A percentile compares a stretch with the other conserved stretches of the same genome.
phyloP scores from a whole-genome alignment of 2,888 invertebrate genomes.

The Theretra japonica region DNA sequence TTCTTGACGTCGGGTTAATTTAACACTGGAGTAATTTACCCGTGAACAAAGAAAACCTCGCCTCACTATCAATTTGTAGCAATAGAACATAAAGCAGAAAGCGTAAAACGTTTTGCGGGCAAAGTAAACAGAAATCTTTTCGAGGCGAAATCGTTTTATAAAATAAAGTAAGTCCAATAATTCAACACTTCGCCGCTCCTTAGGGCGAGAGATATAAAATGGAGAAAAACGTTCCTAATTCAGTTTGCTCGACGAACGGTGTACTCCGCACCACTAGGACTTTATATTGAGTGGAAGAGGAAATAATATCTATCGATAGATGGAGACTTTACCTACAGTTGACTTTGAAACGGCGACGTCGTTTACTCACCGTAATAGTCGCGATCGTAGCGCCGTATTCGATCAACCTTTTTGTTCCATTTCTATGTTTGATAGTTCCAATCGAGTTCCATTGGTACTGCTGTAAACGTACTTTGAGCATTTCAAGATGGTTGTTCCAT shows the following conservation, averaged over 20 bases:
- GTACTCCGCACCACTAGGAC: constrained; percentile 65
- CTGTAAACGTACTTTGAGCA: neutral
- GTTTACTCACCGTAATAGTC: constrained; percentile 57
- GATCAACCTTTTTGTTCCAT: constrained; percentile 44
- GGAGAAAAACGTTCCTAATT: constrained; percentile 81
- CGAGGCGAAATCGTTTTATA: constrained; percentile 74
- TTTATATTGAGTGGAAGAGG: constrained; percentile 60
- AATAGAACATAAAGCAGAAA: constrained; percentile 61
- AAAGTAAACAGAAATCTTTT: constrained; percentile 75
- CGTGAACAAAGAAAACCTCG: neutral
- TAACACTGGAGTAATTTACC: too few relatives aligned
- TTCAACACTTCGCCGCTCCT: constrained; percentile 78
- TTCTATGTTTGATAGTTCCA: constrained; percentile 43
- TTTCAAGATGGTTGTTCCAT: neutral
- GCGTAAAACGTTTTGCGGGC: constrained; percentile 61
- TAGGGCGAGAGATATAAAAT: constrained; percentile 75
- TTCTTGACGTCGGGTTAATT: too few relatives aligned
- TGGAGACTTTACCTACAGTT: constrained; percentile 53
- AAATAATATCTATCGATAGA: constrained; percentile 71
- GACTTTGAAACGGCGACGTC: constrained; percentile 56
- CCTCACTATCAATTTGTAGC: constrained; percentile 54
- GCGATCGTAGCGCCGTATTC: constrained; percentile 44
- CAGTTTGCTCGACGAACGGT: constrained; percentile 74
- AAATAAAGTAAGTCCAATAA: constrained; percentile 82
- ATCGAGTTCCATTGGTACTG: constrained; percentile 8